Evolutionary conservation across 2,113 vertebrate genomes (phyloP).

Genomic region (Chlorodrepanis virens): DNA sequence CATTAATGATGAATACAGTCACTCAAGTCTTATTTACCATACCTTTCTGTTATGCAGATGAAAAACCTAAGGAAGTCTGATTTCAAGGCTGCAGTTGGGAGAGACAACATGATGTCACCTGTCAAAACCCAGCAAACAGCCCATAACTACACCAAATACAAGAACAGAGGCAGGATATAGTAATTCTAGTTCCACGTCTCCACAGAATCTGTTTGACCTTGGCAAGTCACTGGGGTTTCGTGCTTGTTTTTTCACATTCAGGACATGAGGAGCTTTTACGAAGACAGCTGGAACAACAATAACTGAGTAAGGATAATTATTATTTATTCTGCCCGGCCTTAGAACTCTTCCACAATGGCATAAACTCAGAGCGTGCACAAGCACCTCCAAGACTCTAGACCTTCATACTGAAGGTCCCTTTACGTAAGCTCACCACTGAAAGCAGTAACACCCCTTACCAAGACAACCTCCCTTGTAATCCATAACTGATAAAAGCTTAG

Average conservation of each 20-base stretch:
- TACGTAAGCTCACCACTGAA: background rate
- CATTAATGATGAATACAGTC: background rate
- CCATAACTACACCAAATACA: background rate
- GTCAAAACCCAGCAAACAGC: background rate
- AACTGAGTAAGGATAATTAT: conserved; percentile 23
- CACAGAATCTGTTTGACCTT: background rate
- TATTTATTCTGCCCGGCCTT: conserved; percentile 6
- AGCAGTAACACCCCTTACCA: background rate
- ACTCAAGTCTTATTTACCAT: background rate
- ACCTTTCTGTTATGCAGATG: background rate
- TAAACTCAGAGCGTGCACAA: background rate
- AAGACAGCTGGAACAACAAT: background rate
- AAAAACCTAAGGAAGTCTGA: background rate
- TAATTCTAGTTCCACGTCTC: background rate
- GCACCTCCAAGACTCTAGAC: background rate
- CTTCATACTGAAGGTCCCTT: background rate
- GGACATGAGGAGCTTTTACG: background rate
- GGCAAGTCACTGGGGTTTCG: background rate
- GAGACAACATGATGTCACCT: background rate
- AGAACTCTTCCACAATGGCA: background rate
- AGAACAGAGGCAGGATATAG: background rate
- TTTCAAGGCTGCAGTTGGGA: background rate
- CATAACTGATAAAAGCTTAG: background rate
- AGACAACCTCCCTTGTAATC: background rate
- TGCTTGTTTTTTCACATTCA: background rate